Base-by-base conservation (phyloP, 2,888 invertebrate species). In the Acleris sparsana region DNA sequence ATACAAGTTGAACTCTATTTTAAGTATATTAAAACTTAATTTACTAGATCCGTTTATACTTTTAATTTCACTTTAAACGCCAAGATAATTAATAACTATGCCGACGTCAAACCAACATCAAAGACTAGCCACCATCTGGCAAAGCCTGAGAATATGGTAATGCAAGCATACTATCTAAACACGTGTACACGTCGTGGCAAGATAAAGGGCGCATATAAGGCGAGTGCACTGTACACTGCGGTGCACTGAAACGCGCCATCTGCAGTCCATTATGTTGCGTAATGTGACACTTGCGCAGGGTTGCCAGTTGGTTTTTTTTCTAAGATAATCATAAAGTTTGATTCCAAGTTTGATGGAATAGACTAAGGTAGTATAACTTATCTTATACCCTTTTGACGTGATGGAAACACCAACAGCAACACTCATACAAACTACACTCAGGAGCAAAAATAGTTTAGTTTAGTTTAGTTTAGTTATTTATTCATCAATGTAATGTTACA, bases 211-310 rank as follows among this genome's bases (percentile, higher is more conserved):
- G 18, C 18, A 20, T 46, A 20, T 22, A 51, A 51, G 51, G 22
- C 13, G 53, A 53, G 18, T 43, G 55, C 55, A 43, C 51, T 20
- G 22, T 29, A 55, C 55, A 22, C 39, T 55, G 43, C 22, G 13
- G 46, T 55, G 22, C 51, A 55, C 48, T 55, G 46, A 62, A 62
- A 62, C 46, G 17, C 39, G 55, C 62, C 62, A 62, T 62, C 62
- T 62, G 62, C 62, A 62, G 48, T 62, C 49, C 48, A 49, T 62
- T 49, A 62, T 52, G 53, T 62, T 55, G 62, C 62, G 62, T 62
- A 62, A 62, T 62, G 62, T 55, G 62, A 62, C 62, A 62, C 62
- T 62, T 48, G n/a, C 13, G 0, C 49, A 62, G 62, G 62, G 62
- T 4, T 62, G 49, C n/a, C 53, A 20, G 13, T 5, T 3, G 9